Evolutionary conservation across 2,797 vertebrate species (phyloP).

Genomic region (Mormyrus proboscirostris): DNA sequence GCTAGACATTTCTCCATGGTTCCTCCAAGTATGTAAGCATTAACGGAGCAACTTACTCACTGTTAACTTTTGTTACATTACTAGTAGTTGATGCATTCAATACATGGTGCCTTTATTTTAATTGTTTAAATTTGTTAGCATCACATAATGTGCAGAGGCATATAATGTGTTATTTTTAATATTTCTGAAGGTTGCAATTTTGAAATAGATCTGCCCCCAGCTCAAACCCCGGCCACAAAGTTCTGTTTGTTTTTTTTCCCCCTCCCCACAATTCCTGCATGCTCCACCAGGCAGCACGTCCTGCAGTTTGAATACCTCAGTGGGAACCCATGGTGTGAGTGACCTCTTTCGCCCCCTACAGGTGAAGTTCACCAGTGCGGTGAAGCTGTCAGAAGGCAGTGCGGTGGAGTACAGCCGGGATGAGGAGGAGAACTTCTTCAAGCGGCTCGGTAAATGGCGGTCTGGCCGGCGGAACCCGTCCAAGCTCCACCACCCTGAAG

Average conservation of each 20-base stretch:
- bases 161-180: neutral
- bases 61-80: neutral
- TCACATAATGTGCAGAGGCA: neutral
- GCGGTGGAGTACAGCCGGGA: constrained; percentile 82
- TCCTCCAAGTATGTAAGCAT: neutral
- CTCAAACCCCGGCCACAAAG: neutral
- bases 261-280: neutral
- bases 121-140: neutral
- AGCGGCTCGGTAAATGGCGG: constrained; percentile 98
- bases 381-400: constrained; percentile 89
- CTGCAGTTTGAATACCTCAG: neutral
- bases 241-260: neutral
- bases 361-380: constrained; percentile 98
- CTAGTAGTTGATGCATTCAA: neutral
- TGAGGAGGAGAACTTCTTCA: constrained; percentile 99
- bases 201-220: neutral
- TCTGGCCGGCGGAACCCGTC: constrained; percentile 84
- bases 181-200: neutral
- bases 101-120: neutral
- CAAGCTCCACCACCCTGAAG: constrained; percentile 88
- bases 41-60: neutral
- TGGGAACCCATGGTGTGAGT: neutral
- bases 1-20: neutral
- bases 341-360: constrained; percentile 36
- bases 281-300: neutral